These are phyloP conservation scores for Diploptera punctata DNA, from an alignment of 2,888 invertebrate species.

Conservation along the genomic window DNA sequence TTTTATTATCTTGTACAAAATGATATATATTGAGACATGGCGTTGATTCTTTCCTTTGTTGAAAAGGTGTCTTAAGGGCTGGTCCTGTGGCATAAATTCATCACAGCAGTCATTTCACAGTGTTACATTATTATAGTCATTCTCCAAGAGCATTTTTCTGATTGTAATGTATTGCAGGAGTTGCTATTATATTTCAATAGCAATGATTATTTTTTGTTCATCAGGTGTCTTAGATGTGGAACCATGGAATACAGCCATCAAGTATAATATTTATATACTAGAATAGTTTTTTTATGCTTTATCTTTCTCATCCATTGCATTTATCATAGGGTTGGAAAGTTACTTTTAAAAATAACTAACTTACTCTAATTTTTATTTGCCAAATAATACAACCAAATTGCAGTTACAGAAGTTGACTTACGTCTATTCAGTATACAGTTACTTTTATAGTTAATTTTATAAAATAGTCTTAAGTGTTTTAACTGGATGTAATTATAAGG, in stretches of 20 bases:
- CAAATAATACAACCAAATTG: no score
- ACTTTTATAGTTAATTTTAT: no score
- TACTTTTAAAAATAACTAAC: no score
- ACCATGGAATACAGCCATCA: background rate
- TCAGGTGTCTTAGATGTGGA: background rate
- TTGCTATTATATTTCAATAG: background rate
- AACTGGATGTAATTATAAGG: no score
- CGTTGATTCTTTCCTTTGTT: conserved; percentile 13
- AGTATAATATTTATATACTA: conserved; percentile 20
- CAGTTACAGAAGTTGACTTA: no score
- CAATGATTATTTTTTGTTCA: background rate
- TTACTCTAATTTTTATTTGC: no score
- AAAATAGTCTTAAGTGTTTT: no score
- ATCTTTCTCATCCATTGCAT: background rate
- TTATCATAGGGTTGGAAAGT: no score
- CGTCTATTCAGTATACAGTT: no score
- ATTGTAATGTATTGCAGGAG: background rate
- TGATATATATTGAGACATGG: background rate
- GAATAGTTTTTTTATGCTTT: background rate
- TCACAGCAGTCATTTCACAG: background rate
- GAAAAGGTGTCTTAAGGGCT: background rate
- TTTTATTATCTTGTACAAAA: no score
- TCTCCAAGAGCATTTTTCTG: conserved; percentile 25
- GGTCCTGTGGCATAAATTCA: background rate
- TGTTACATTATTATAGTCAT: conserved; percentile 25